Percentiles rank a stretch among this genome's conserved stretches.
Evolutionary conservation across 1,140 invertebrate species (phyloP).

Genomic region (Varroa destructor): DNA sequence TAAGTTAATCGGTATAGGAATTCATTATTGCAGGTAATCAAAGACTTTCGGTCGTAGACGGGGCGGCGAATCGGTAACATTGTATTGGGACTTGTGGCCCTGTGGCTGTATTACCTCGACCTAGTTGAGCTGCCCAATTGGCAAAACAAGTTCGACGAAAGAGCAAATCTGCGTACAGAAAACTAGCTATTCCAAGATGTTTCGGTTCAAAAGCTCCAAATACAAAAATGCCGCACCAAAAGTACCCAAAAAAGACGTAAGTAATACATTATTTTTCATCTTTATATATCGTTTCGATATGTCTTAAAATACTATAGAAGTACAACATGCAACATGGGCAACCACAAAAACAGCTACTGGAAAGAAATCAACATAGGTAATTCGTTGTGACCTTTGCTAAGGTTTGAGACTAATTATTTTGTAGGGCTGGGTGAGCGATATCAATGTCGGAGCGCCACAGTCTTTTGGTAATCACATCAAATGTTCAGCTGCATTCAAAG

Average conservation of each 20-base stretch:
- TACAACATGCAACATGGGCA: background rate
- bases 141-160: no score
- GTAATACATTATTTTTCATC: constrained; percentile 2
- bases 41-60: no score
- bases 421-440: constrained; percentile 65
- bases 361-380: constrained; percentile 3
- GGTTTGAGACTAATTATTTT: constrained; percentile 23
- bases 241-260: constrained; percentile 69
- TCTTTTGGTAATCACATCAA: constrained; percentile 86
- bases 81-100: no score
- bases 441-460: constrained; percentile 74
- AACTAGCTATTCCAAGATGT: constrained; percentile 45
- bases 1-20: no score
- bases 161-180: no score
- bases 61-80: no score
- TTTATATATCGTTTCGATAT: background rate
- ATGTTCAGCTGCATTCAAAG: constrained; percentile 78
- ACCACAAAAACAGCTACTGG: background rate
- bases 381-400: constrained; percentile 1
- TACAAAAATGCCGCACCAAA: constrained; percentile 91
- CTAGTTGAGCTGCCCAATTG: no score
- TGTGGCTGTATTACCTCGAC: no score
- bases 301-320: background rate
- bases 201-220: constrained; percentile 89
- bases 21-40: no score